These are phyloP conservation scores for Ptiloglossa arizonensis DNA, from an alignment of 1,140 invertebrate genomes.

Conservation along the genomic window DNA sequence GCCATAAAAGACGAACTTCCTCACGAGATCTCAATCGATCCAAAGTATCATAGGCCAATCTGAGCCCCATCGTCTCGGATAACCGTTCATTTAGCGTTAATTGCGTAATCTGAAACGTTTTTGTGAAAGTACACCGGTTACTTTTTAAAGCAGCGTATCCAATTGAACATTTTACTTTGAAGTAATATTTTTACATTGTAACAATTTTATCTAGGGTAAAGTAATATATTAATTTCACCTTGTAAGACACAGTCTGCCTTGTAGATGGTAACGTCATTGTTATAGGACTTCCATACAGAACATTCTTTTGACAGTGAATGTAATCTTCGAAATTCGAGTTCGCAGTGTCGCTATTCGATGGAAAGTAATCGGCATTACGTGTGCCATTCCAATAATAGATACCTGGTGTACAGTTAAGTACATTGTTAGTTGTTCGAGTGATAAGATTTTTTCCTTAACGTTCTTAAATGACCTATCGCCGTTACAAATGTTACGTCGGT, in stretches of 20 bases:
- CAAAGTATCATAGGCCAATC: conserved; percentile 71
- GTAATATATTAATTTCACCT: conserved; percentile 37
- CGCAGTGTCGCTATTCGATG: conserved; percentile 24
- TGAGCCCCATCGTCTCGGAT: conserved; percentile 67
- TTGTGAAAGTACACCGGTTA: neutral
- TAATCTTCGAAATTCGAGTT: conserved; percentile 56
- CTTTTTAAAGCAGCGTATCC: conserved; percentile 15
- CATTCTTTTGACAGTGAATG: conserved; percentile 53
- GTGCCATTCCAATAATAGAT: conserved; percentile 63
- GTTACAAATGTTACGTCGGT: conserved; percentile 14
- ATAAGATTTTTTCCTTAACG: neutral
- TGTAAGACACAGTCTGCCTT: conserved; percentile 52
- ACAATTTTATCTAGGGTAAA: conserved; percentile 13
- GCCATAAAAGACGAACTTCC: conserved; percentile 62
- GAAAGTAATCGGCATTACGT: conserved; percentile 33
- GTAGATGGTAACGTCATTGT: conserved; percentile 54
- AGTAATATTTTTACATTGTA: conserved; percentile 15
- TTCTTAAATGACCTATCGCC: neutral
- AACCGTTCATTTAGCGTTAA: conserved; percentile 68
- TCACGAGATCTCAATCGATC: conserved; percentile 39
- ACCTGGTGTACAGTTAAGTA: conserved; percentile 43
- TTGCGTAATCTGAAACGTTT: conserved; percentile 60
- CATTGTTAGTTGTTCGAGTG: neutral
- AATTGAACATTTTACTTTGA: conserved; percentile 12
- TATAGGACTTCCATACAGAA: conserved; percentile 41